Evolutionary conservation across 2,888 invertebrate species (phyloP).

Genomic region (Physocephala rufipes): DNA sequence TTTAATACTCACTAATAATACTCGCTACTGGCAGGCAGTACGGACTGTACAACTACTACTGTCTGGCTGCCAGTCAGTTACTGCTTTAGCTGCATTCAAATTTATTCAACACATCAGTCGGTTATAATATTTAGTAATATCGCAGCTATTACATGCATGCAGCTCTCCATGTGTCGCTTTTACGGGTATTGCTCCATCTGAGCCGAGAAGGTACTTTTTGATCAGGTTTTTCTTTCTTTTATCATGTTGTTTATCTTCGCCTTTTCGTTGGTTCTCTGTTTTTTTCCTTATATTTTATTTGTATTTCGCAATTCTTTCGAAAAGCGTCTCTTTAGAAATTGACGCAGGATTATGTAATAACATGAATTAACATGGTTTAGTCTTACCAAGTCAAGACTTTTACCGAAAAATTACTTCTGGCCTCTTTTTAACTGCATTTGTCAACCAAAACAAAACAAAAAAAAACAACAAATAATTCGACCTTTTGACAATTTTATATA

Average conservation of each 20-base stretch:
- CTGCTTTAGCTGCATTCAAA: background rate
- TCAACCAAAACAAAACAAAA: background rate
- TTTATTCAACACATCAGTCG: too few relatives aligned
- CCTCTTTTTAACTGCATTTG: background rate
- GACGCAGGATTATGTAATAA: conserved; percentile 10
- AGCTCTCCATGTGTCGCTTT: conserved; percentile 14
- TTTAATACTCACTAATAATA: background rate
- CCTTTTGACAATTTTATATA: too few relatives aligned
- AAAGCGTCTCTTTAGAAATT: conserved; percentile 11
- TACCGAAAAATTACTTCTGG: background rate
- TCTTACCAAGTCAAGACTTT: too few relatives aligned
- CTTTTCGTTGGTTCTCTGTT: too few relatives aligned
- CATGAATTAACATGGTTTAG: background rate
- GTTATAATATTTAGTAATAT: background rate
- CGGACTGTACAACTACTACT: too few relatives aligned
- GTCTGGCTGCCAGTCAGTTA: background rate
- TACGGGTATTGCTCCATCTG: conserved; percentile 2
- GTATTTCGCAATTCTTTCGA: too few relatives aligned
- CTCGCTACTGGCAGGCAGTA: background rate
- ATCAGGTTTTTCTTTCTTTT: background rate
- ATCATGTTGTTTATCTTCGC: too few relatives aligned
- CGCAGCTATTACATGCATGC: conserved; percentile 1
- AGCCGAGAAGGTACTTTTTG: background rate
- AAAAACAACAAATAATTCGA: background rate
- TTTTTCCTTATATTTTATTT: too few relatives aligned